Percentiles rank a stretch among this genome's conserved stretches.
Conservation (phyloP, 2,113 vertebrate genomes). For the Odontesthes bonariensis region DNA sequence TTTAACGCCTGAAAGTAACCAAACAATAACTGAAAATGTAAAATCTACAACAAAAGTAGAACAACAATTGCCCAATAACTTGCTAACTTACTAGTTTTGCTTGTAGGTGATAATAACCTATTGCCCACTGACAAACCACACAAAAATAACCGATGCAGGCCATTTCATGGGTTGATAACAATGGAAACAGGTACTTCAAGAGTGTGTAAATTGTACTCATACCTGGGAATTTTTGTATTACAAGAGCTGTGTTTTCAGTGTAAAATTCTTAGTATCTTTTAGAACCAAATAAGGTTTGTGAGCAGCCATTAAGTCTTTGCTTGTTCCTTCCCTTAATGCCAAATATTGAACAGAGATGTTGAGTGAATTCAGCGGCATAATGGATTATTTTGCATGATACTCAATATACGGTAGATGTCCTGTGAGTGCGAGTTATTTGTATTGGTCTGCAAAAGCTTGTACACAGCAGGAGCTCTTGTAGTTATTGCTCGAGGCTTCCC, state of each 20-base stretch:
- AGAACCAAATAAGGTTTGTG: slow-evolving; percentile 25
- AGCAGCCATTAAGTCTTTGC: slow-evolving; percentile 39
- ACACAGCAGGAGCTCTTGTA: slow-evolving; percentile 58
- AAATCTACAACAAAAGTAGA: background rate
- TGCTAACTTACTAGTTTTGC: too few relatives aligned
- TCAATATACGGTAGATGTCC: slow-evolving; percentile 23
- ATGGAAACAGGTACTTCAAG: too few relatives aligned
- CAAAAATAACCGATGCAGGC: too few relatives aligned
- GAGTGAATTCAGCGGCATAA: slow-evolving; percentile 36
- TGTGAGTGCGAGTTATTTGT: slow-evolving; percentile 51
- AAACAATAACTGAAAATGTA: background rate
- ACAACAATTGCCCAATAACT: background rate
- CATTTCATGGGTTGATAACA: too few relatives aligned
- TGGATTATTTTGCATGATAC: slow-evolving; percentile 32
- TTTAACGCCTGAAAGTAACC: too few relatives aligned
- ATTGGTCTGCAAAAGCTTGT: slow-evolving; percentile 59
- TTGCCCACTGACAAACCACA: background rate
- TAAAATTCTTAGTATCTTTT: slow-evolving; percentile 11
- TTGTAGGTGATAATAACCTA: background rate
- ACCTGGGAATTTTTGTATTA: slow-evolving; percentile 3
- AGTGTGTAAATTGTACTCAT: too few relatives aligned
- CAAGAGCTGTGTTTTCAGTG: slow-evolving; percentile 2
- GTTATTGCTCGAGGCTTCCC: slow-evolving; percentile 70
- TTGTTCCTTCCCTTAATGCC: slow-evolving; percentile 11
- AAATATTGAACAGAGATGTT: slow-evolving; percentile 49